Evolutionary conservation across 2,113 vertebrate species (phyloP), one percentile per base, ranked within the genome.

Genomic region (Spheniscus mendiculus): DNA sequence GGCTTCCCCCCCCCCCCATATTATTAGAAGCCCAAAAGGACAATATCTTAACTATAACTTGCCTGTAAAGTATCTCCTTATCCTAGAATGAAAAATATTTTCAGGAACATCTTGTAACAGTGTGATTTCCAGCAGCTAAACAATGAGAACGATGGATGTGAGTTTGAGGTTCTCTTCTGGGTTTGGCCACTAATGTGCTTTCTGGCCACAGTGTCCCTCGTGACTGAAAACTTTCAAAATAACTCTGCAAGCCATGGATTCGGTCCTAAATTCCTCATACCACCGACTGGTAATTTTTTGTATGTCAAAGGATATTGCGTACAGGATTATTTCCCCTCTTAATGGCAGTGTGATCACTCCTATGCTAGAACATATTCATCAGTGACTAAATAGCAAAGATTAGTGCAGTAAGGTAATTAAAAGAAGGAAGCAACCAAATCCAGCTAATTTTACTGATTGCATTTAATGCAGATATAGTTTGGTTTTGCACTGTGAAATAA

Each of bases 151-250:
- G 11, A 44, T 78, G 72, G 50, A 17, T 63, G 29, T 10, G 34
- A 25, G 26, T 79, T 56, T 80, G 91, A 87, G 87, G 53, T 83
- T 91, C 61, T 87, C 36, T 27, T 70, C 52, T 83, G 93, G 83
- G 22, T 83, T 95, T 94, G 72, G 58, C 79, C 67, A 25, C 50
- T 69, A 29, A 62, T n/a, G 84, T 2, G 4, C 74, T 44, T 90
- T 78, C 63, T 93, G 82, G 50, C 91, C 82, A 70, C 83, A 62
- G 40, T 22, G 32, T 85, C 87, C 45, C 93, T 95, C 3, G 9
- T 93, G 92, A 66, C 36, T 34, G 47, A 56, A 79, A 77, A 49
- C 81, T 80, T 63, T 80, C 66, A 65, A 55, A 94, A 90, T 89
- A 93, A 74, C 87, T 80, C 59, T 67, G 67, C 38, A 53, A 84